Conservation (phyloP, 2,888 invertebrate genomes). For the Oscheius myriophilus region DNA sequence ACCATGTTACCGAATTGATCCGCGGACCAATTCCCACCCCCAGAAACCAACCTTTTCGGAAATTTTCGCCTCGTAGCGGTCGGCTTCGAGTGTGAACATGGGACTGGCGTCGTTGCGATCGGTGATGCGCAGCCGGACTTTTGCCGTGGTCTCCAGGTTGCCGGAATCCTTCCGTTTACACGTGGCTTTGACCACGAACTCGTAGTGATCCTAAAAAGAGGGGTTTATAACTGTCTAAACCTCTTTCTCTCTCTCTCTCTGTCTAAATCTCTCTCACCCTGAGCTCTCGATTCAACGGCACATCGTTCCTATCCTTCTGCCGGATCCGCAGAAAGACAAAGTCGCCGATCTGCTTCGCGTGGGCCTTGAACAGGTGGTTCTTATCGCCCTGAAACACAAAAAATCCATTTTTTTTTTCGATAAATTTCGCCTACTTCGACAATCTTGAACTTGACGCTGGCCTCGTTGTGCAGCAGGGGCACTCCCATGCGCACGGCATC, state of each 20-base stretch:
- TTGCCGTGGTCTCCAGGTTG: constrained; percentile 66
- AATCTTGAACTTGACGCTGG: constrained; percentile 83
- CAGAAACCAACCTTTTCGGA: constrained; percentile 45
- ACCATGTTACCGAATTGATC: too few species aligned
- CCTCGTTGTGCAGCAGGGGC: constrained; percentile 72
- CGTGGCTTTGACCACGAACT: constrained; percentile 78
- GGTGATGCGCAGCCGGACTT: constrained; percentile 65
- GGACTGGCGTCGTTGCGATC: constrained; percentile 84
- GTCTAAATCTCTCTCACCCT: constrained; percentile 80
- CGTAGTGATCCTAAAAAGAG: constrained; percentile 54
- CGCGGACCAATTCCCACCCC: too few species aligned
- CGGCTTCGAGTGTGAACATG: constrained; percentile 83
- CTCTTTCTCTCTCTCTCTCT: background rate
- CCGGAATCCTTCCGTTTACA: constrained; percentile 74
- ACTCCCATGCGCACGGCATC: constrained; percentile 83
- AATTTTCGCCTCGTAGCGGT: constrained; percentile 79
- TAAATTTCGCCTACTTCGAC: constrained; percentile 71
- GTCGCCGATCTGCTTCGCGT: constrained; percentile 80
- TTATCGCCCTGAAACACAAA: constrained; percentile 55
- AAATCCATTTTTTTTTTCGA: background rate
- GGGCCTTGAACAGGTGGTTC: constrained; percentile 54
- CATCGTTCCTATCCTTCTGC: constrained; percentile 85
- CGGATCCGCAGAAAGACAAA: constrained; percentile 91
- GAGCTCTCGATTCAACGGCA: constrained; percentile 91
- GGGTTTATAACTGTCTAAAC: background rate